phyloP scores from a whole-genome alignment of 2,888 invertebrate species.

The Spisula subtruncata region DNA sequence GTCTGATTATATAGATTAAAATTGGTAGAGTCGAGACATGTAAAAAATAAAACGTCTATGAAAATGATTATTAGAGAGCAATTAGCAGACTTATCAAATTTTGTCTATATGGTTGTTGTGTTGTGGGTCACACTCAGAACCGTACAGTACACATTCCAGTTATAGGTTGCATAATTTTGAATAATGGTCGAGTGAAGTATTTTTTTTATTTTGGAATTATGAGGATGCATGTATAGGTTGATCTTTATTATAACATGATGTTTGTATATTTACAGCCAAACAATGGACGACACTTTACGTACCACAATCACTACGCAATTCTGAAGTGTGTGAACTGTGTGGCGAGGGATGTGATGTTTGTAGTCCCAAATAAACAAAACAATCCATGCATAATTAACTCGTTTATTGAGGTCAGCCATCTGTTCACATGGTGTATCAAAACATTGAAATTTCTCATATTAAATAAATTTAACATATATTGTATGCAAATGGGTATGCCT shows the following conservation, averaged over 20 bases:
- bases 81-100: neutral
- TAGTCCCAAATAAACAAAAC: too few species aligned
- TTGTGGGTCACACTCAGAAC: too few species aligned
- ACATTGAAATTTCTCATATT: too few species aligned
- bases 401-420: too few species aligned
- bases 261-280: constrained; percentile 70
- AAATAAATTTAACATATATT: too few species aligned
- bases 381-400: too few species aligned
- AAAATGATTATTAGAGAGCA: too few species aligned
- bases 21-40: too few species aligned
- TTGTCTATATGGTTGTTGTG: neutral
- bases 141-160: neutral
- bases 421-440: too few species aligned
- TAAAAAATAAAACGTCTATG: too few species aligned
- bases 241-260: neutral
- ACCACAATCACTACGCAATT: constrained; percentile 70
- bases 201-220: neutral
- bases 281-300: constrained; percentile 78
- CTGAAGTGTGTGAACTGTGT: constrained; percentile 81
- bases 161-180: neutral
- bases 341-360: constrained; percentile 71
- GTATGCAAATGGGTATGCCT: too few species aligned
- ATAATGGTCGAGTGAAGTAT: neutral
- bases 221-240: neutral
- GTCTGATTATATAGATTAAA: too few species aligned